A percentile compares a stretch with the other conserved stretches of the same genome.
Evolutionary conservation across 2,888 invertebrate genomes (phyloP).

Genomic region (Tromatobia lineatoria): DNA sequence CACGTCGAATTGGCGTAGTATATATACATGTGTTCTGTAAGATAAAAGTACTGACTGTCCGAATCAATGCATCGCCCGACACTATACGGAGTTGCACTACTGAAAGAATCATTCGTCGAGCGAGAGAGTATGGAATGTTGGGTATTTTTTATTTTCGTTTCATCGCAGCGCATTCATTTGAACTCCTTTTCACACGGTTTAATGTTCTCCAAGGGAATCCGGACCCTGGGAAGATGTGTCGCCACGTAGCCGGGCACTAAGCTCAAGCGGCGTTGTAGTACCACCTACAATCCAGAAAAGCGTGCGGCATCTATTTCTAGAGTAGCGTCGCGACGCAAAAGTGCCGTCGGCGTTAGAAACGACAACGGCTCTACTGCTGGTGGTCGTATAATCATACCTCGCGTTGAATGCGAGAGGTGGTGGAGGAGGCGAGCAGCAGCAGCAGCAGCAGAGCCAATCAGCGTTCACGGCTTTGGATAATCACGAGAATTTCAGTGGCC

Average conservation of each 20-base stretch:
- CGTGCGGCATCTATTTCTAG: constrained; percentile 73
- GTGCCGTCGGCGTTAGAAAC: constrained; percentile 63
- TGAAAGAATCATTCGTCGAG: constrained; percentile 36
- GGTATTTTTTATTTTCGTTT: constrained; percentile 11
- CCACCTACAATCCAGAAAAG: constrained; percentile 68
- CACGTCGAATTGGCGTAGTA: no score
- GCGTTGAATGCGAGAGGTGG: constrained; percentile 6
- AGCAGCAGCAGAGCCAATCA: constrained; percentile 25
- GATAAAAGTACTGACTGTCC: no score
- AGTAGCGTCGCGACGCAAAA: constrained; percentile 73
- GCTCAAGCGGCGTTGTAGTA: constrained; percentile 15
- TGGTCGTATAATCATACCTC: constrained; percentile 33
- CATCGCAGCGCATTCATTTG: not conserved
- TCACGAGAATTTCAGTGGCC: constrained; percentile 39
- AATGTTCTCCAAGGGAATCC: constrained; percentile 33
- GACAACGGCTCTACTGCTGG: constrained; percentile 9
- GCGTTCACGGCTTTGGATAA: constrained; percentile 57
- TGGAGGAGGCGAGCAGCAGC: no score
- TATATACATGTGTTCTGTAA: no score
- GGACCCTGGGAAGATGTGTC: constrained; percentile 60
- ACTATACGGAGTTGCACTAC: constrained; percentile 22
- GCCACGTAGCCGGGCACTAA: constrained; percentile 53
- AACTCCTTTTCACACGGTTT: constrained; percentile 27
- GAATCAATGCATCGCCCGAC: constrained; percentile 18
- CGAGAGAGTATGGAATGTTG: not conserved